Evolutionary conservation across 2,113 vertebrate species (phyloP).

Genomic region (Ictalurus furcatus): DNA sequence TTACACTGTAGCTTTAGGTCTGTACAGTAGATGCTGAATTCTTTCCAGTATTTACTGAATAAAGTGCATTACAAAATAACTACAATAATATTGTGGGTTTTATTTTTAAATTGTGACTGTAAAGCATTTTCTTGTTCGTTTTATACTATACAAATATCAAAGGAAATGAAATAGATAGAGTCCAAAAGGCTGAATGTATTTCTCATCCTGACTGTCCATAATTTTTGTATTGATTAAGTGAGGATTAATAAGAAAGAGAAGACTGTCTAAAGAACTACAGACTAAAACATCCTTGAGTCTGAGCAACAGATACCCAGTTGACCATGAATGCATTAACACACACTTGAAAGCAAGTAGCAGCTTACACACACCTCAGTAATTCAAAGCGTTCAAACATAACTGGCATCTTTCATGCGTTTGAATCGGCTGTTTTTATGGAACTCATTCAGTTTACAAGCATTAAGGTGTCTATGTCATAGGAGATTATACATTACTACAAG

Average conservation of each 20-base stretch:
- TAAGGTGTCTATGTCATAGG: neutral
- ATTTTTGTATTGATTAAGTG: neutral
- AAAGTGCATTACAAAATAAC: neutral
- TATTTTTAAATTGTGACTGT: neutral
- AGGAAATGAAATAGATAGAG: neutral
- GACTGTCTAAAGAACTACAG: neutral
- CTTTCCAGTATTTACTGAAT: neutral
- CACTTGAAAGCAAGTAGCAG: neutral
- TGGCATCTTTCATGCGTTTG: neutral
- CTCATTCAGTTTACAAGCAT: neutral
- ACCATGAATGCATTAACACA: neutral
- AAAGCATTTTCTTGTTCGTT: neutral
- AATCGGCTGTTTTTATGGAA: neutral
- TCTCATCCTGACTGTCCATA: neutral
- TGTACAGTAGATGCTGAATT: neutral
- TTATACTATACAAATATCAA: neutral
- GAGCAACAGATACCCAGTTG: neutral
- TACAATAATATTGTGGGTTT: neutral
- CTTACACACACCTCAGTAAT: neutral
- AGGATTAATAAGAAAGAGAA: neutral
- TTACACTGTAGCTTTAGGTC: neutral
- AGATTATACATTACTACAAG: neutral
- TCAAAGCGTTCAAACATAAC: neutral
- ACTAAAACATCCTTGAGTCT: neutral
- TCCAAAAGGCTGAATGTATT: neutral